A percentile compares a stretch with the other conserved stretches of the same genome.
Evolutionary conservation across 2,113 vertebrate genomes (phyloP).

Genomic region (Onychorhynchus coronatus): DNA sequence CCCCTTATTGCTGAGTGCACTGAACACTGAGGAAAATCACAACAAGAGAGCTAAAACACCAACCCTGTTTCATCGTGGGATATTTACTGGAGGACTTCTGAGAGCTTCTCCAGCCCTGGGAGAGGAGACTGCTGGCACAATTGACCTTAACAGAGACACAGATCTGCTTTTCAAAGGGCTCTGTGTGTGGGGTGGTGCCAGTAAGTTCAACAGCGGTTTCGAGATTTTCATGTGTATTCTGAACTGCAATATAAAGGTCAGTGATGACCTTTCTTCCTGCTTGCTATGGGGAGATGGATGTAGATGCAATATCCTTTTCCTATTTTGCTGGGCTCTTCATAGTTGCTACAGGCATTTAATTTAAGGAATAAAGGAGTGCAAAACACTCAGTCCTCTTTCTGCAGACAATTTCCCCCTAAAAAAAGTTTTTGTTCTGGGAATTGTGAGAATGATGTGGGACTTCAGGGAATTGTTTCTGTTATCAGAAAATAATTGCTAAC

Average conservation of each 20-base stretch:
- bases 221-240: not conserved
- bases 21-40: not conserved
- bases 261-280: not conserved
- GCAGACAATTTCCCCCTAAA: not conserved
- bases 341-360: not conserved
- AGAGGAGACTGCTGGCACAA: not conserved
- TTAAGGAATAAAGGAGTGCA: not conserved
- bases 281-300: not conserved
- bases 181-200: not conserved
- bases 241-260: not conserved
- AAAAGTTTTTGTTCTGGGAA: not conserved
- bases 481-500: not conserved
- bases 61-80: not conserved
- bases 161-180: not conserved
- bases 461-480: not conserved
- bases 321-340: not conserved
- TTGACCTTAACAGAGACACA: not conserved
- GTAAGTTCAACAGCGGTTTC: not conserved
- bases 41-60: not conserved
- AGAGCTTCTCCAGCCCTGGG: not conserved
- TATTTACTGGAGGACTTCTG: not conserved
- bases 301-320: not conserved
- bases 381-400: not conserved
- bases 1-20: not conserved
- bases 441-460: not conserved